Percentiles rank a stretch among this genome's conserved stretches.
Evolutionary conservation across 2,113 vertebrate genomes (phyloP).

Genomic region (Megaceryle torquata): DNA sequence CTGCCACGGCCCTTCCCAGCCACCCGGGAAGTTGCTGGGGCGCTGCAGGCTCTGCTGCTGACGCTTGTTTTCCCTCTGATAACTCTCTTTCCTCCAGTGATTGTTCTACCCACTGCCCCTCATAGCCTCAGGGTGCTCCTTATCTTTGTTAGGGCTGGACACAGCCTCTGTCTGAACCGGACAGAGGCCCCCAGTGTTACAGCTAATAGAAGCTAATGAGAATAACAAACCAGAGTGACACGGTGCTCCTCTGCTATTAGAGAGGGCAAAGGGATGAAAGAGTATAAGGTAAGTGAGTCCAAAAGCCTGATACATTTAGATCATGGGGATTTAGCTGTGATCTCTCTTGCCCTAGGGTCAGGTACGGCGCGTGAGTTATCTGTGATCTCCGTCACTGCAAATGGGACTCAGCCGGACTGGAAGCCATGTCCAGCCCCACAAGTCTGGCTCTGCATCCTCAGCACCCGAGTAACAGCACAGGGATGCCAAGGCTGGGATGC

Average conservation of each 20-base stretch:
- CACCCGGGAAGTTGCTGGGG: not conserved
- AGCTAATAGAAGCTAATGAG: constrained; percentile 12
- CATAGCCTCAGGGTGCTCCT: accelerated
- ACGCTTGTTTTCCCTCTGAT: not conserved
- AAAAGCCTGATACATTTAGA: not conserved
- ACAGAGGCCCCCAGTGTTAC: not conserved
- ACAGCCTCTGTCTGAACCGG: not conserved
- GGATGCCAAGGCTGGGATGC: not conserved
- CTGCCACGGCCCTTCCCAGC: accelerated
- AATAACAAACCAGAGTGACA: constrained; percentile 21
- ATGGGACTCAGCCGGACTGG: accelerated
- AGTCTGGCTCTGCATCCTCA: not conserved
- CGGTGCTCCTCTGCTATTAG: not conserved
- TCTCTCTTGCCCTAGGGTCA: not conserved
- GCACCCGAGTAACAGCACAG: accelerated
- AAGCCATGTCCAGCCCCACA: not conserved
- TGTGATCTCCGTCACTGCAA: not conserved
- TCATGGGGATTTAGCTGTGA: not conserved
- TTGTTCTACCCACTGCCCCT: not conserved
- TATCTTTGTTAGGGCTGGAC: not conserved
- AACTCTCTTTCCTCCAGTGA: accelerated
- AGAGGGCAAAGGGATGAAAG: constrained; percentile 13
- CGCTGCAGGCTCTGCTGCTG: not conserved
- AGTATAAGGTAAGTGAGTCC: not conserved
- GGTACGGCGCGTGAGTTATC: not conserved